Percentiles rank a stretch among this genome's conserved stretches.
phyloP scores from a whole-genome alignment of 2,113 vertebrate genomes.

The Neomonachus schauinslandi region DNA sequence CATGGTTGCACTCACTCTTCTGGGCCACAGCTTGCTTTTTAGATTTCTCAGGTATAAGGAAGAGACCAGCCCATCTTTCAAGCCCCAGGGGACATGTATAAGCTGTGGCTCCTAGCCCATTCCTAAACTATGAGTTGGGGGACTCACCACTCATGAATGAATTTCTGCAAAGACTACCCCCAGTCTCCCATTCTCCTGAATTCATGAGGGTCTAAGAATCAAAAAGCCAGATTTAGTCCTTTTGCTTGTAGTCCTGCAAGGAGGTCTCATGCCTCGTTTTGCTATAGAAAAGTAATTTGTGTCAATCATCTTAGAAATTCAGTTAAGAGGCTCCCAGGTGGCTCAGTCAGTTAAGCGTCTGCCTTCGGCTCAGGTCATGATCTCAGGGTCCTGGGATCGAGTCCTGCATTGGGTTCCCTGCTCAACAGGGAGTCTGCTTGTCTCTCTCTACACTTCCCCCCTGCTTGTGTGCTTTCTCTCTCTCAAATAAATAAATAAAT shows the following conservation, averaged over 20 bases:
- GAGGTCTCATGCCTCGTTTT: neutral
- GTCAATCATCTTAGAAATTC: neutral
- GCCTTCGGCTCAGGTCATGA: neutral
- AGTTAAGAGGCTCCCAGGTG: neutral
- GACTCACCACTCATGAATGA: too few relatives aligned
- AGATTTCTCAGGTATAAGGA: neutral
- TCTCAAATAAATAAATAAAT: neutral
- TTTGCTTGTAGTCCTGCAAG: neutral
- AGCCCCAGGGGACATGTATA: too few relatives aligned
- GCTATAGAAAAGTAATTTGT: too few relatives aligned
- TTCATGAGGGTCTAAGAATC: neutral
- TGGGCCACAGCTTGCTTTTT: neutral
- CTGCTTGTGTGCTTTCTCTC: neutral
- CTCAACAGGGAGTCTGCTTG: neutral
- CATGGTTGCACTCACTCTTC: too few relatives aligned
- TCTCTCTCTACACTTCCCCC: neutral
- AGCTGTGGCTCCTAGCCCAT: too few relatives aligned
- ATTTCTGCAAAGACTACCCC: neutral
- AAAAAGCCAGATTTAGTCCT: neutral
- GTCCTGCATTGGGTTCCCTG: too few relatives aligned
- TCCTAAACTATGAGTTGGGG: neutral
- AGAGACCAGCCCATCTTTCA: neutral
- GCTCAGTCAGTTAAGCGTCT: neutral
- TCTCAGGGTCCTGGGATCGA: neutral
- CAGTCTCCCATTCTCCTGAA: neutral